Base-by-base conservation (phyloP, 2,888 invertebrate species). In the Oscheius sp. region DNA sequence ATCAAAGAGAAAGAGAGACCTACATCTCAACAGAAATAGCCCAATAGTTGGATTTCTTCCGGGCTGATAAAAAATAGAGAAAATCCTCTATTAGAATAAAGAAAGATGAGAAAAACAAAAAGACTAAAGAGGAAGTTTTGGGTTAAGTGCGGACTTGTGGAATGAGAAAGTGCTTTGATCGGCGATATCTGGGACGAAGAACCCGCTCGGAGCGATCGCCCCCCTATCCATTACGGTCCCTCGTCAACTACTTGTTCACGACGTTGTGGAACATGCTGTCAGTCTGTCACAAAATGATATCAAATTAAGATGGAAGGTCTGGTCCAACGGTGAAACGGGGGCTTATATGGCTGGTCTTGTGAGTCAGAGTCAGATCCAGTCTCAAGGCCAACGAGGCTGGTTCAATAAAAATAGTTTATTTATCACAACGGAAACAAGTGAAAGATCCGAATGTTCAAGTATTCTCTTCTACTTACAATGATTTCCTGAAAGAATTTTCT, bases 361-460 rank as follows among this genome's bases (percentile, higher is more conserved):
- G 50, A 50, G 3, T 50, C 50, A 50, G 42, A 42, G 15, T 50
- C 50, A 50, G 25, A 42, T 42, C 50, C 25, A 20, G n/a, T 55
- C 55, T 55, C 33, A 33, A 55, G 29, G 53, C 27, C 20, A 25
- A 27, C 12, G 46, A 20, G 48, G 48, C 20, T 23, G 12, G 23
- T 25, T 5, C 12, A 23, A 25, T 20, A 25, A 6, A 23, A 6
- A 48, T 20, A 23, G 23, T 48, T 61, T 61, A 45, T 45, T 61
- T 61, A 61, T 52, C 42, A 61, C 53, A 50, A 53, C 42, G 45
- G n/a, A 48, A 52, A 66, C 61, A 67, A 67, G 65, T 69, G 67
- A 33, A 66, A 61, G 66, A 72, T 72, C 72, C 61, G 65, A 64
- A 57, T 25, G 46, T 64, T n/a, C n/a, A 45, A 33, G 34, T 53